Percentiles rank a stretch among this genome's conserved stretches.
These are phyloP conservation scores for Catajapyx aquilonaris DNA, from an alignment of 1,140 invertebrate genomes.

Conservation along the genomic window DNA sequence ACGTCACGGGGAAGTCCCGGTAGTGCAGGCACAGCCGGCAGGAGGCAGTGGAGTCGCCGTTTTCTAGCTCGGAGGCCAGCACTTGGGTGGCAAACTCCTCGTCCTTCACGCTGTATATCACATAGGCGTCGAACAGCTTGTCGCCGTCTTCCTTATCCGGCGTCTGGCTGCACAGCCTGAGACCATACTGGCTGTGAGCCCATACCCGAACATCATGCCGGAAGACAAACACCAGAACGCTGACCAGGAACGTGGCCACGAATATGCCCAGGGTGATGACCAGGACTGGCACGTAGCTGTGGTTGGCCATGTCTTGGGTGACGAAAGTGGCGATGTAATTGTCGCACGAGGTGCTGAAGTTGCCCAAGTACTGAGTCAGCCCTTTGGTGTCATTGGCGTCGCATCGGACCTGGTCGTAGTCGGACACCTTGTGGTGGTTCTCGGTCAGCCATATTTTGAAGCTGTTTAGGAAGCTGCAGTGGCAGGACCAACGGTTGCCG, in stretches of 20 bases:
- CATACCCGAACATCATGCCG: slow-evolving; percentile 49
- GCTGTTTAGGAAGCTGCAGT: slow-evolving; percentile 38
- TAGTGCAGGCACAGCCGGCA: slow-evolving; percentile 46
- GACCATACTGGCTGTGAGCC: slow-evolving; percentile 47
- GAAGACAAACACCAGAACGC: slow-evolving; percentile 48
- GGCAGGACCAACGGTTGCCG: slow-evolving; percentile 50
- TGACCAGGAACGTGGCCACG: slow-evolving; percentile 40
- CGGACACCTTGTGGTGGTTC: slow-evolving; percentile 25
- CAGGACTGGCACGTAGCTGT: slow-evolving; percentile 40
- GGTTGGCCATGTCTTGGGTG: slow-evolving; percentile 31
- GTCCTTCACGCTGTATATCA: slow-evolving; percentile 69
- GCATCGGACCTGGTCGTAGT: slow-evolving; percentile 35
- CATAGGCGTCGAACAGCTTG: slow-evolving; percentile 64
- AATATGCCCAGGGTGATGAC: slow-evolving; percentile 49
- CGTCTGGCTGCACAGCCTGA: slow-evolving; percentile 40
- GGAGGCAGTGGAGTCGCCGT: slow-evolving; percentile 35
- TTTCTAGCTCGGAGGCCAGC: slow-evolving; percentile 56
- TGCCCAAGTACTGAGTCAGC: slow-evolving; percentile 18
- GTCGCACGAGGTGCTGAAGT: slow-evolving; percentile 34
- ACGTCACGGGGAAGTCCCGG: slow-evolving; percentile 48
- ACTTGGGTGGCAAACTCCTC: slow-evolving; percentile 54
- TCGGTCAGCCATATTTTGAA: slow-evolving; percentile 39
- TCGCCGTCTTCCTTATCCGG: slow-evolving; percentile 30
- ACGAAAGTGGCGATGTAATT: slow-evolving; percentile 36
- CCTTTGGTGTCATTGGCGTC: slow-evolving; percentile 22